Evolutionary conservation across 1,140 invertebrate species (phyloP).

Genomic region (Neodiprion pinetum): DNA sequence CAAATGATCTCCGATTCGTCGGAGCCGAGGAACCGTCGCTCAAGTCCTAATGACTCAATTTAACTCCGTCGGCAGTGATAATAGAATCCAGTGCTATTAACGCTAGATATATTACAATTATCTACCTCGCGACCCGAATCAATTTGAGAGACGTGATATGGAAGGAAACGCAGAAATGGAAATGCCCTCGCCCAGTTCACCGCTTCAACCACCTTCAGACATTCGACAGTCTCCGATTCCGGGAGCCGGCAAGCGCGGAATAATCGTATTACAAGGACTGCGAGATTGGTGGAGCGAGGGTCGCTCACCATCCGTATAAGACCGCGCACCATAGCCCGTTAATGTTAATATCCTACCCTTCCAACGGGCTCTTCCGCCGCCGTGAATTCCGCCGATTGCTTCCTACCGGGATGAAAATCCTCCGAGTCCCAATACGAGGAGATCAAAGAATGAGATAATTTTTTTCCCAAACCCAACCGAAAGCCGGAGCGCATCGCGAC

Average conservation of each 20-base stretch:
- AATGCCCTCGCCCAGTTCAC: neutral
- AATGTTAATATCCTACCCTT: neutral
- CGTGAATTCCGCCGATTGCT: neutral
- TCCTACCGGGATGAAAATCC: neutral
- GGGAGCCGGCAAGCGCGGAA: constrained; percentile 1
- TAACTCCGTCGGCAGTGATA: neutral
- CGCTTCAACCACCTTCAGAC: constrained; percentile 6
- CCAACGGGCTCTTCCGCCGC: neutral
- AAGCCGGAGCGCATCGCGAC: neutral
- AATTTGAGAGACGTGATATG: constrained; percentile 1
- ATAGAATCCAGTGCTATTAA: constrained; percentile 2
- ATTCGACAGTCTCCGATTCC: neutral
- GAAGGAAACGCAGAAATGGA: neutral
- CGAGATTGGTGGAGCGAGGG: neutral
- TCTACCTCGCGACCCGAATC: constrained; percentile 1
- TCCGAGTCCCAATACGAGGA: neutral
- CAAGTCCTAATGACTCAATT: neutral
- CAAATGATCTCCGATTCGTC: too few relatives aligned
- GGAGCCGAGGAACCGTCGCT: neutral
- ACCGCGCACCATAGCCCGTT: neutral
- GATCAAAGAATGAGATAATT: neutral
- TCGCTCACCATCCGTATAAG: neutral
- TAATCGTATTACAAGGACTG: neutral
- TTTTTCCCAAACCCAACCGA: neutral
- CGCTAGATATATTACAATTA: constrained; percentile 6